Conservation (phyloP, 2,113 vertebrate species). For the Grallaria varia region DNA sequence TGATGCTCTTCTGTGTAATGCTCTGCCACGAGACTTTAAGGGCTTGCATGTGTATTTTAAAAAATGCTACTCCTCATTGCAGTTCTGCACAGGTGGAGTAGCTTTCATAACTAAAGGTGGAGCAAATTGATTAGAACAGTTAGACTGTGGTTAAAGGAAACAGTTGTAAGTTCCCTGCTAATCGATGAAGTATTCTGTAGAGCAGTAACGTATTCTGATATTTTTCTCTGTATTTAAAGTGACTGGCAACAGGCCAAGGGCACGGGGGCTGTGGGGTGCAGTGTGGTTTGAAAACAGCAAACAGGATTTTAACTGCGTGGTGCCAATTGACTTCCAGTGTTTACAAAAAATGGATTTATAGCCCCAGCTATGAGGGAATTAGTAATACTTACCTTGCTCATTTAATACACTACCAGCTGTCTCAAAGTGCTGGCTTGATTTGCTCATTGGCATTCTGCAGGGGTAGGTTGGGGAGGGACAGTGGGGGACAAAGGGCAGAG, state of each 20-base stretch:
- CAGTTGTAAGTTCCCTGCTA: constrained; percentile 3
- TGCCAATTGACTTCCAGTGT: background rate
- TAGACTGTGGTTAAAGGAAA: constrained; percentile 21
- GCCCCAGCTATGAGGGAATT: constrained; percentile 9
- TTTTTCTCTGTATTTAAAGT: constrained; percentile 25
- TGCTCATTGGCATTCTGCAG: background rate
- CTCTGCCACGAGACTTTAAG: background rate
- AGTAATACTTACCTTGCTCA: background rate
- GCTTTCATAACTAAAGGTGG: background rate
- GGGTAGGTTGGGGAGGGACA: background rate
- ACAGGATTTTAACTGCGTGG: constrained; percentile 40
- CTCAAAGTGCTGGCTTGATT: background rate
- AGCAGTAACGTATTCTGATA: background rate
- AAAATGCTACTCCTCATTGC: background rate
- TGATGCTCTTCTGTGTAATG: background rate
- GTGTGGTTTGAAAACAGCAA: constrained; percentile 2
- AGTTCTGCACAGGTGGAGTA: background rate
- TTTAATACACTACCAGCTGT: background rate
- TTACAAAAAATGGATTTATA: constrained; percentile 1
- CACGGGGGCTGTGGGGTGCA: background rate
- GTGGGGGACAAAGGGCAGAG: background rate
- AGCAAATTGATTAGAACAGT: constrained; percentile 14
- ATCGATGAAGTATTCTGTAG: background rate
- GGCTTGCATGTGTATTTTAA: background rate
- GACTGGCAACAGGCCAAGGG: constrained; percentile 22